These are phyloP conservation scores for Sander vitreus DNA, from an alignment of 2,113 vertebrate genomes.

Conservation along the genomic window DNA sequence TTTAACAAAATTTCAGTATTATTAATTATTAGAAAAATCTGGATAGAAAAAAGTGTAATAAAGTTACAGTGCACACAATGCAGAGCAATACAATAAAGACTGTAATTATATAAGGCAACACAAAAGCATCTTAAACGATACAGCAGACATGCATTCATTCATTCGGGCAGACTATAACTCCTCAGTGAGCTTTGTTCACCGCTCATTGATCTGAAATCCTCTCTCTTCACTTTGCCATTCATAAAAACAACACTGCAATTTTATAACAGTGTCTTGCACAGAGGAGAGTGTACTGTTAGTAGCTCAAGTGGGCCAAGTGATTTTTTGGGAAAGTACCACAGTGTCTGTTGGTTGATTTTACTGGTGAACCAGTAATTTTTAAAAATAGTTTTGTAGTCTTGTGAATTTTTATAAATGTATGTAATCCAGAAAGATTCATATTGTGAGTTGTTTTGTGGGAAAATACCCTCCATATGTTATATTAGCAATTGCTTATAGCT, in stretches of 20 bases:
- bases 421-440: slow-evolving; percentile 20
- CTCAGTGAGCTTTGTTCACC: slow-evolving; percentile 4
- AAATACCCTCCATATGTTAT: background rate
- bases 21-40: background rate
- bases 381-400: slow-evolving; percentile 42
- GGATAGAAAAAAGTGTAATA: background rate
- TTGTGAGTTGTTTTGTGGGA: slow-evolving; percentile 24
- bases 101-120: background rate
- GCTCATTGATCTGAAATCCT: slow-evolving; percentile 39
- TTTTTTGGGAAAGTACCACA: slow-evolving; percentile 24
- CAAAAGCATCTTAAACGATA: background rate
- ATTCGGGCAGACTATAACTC: background rate
- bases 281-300: background rate
- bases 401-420: slow-evolving; percentile 34
- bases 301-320: slow-evolving; percentile 2
- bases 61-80: background rate
- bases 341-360: slow-evolving; percentile 21
- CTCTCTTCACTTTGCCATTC: slow-evolving; percentile 34
- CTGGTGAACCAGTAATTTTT: slow-evolving; percentile 10
- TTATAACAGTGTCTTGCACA: background rate
- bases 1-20: background rate
- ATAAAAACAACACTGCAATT: slow-evolving; percentile 32
- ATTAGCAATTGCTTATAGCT: background rate
- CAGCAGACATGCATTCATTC: background rate
- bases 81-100: background rate